Percentiles rank a stretch among this genome's conserved stretches.
phyloP scores from a whole-genome alignment of 2,113 vertebrate species.

The Alaudala cheleensis region DNA sequence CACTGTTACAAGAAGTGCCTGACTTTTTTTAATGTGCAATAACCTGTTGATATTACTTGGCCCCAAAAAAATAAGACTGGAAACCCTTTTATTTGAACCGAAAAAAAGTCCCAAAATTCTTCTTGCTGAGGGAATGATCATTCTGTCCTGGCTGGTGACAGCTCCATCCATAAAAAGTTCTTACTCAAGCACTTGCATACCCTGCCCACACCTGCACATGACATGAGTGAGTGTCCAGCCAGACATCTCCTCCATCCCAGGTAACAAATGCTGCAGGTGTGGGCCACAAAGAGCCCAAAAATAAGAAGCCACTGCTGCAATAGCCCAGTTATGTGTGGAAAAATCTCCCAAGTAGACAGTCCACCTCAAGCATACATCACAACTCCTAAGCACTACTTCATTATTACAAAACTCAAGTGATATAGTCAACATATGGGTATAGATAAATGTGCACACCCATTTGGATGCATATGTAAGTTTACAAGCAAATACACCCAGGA shows the following conservation, averaged over 20 bases:
- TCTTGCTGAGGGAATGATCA: background rate
- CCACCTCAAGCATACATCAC: background rate
- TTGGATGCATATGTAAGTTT: accelerated
- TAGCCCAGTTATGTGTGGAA: background rate
- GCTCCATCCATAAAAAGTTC: background rate
- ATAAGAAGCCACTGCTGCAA: background rate
- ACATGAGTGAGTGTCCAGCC: background rate
- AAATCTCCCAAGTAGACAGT: background rate
- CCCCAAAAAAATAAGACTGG: accelerated
- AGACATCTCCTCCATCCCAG: background rate
- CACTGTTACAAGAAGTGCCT: background rate
- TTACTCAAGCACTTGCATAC: background rate
- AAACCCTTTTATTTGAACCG: background rate
- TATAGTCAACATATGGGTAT: accelerated
- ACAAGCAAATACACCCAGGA: background rate
- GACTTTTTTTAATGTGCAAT: background rate
- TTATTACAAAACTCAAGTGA: background rate
- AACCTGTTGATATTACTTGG: background rate
- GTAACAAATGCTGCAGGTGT: background rate
- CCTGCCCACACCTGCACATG: accelerated
- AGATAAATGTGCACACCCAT: background rate
- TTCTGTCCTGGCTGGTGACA: background rate
- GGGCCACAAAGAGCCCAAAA: background rate
- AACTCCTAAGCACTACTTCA: background rate
- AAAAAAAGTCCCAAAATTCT: background rate